phyloP scores from a whole-genome alignment of 2,113 vertebrate genomes.

The Cochlearius cochlearius region DNA sequence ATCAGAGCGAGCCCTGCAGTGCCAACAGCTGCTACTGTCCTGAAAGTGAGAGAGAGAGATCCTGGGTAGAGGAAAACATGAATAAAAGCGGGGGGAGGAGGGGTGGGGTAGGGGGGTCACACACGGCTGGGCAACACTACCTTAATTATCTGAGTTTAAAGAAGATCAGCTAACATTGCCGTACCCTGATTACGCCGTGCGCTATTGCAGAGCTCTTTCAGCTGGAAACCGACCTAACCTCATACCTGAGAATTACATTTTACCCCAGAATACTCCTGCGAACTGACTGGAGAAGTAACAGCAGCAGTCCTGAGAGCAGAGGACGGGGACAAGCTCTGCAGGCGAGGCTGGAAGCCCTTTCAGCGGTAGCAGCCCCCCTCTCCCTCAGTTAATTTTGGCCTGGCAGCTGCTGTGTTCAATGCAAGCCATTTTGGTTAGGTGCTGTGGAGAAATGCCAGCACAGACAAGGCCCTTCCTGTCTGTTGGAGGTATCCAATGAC shows the following conservation, averaged over 20 bases:
- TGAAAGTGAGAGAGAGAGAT: neutral
- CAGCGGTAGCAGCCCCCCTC: neutral
- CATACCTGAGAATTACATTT: neutral
- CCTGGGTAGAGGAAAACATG: neutral
- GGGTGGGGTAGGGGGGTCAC: neutral
- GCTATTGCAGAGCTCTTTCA: neutral
- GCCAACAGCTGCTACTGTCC: neutral
- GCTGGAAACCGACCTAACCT: neutral
- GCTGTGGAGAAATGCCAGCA: neutral
- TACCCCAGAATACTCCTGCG: neutral
- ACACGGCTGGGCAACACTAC: neutral
- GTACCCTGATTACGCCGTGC: neutral
- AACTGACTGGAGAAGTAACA: fast-evolving
- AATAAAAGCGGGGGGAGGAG: neutral
- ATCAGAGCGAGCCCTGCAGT: neutral
- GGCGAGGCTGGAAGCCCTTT: neutral
- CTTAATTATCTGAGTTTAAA: neutral
- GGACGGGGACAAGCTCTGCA: neutral
- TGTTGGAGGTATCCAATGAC: neutral
- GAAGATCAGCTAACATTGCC: neutral
- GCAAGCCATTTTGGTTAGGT: neutral
- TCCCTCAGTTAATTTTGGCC: neutral
- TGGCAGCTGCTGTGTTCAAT: neutral
- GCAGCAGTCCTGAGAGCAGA: neutral
- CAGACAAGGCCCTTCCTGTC: neutral